Conservation (phyloP, 2,888 invertebrate genomes). For the Macrophya annulata region DNA sequence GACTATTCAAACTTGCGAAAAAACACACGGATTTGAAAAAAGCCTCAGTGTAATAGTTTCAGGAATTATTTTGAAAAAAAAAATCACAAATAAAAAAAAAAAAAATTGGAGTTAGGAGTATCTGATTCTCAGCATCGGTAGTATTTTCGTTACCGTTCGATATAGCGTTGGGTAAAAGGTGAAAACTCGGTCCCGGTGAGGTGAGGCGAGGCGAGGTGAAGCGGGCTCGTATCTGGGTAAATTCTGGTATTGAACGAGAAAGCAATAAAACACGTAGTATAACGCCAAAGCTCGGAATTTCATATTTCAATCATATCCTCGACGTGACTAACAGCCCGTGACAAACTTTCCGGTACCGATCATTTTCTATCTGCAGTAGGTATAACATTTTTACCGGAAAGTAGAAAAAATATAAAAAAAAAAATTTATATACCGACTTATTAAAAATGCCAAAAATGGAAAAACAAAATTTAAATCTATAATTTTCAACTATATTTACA, state of each 20-base stretch:
- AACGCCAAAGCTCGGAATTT: slow-evolving; percentile 65
- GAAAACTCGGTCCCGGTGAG: slow-evolving; percentile 54
- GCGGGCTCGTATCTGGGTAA: neutral
- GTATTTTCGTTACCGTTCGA: slow-evolving; percentile 6
- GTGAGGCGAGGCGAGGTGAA: slow-evolving; percentile 17
- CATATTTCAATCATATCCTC: slow-evolving; percentile 68
- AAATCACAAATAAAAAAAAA: no score
- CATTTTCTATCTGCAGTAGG: neutral
- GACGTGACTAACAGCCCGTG: slow-evolving; percentile 35
- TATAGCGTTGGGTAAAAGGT: slow-evolving; percentile 40
- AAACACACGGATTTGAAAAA: neutral
- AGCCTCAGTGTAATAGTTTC: neutral
- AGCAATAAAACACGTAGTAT: slow-evolving; percentile 61
- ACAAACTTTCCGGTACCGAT: slow-evolving; percentile 3
- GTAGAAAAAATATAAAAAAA: neutral
- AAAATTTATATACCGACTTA: neutral
- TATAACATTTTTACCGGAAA: neutral
- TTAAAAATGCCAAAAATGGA: no score
- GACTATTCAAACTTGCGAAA: neutral
- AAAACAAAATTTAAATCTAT: neutral
- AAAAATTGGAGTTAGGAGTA: neutral
- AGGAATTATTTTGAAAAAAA: neutral
- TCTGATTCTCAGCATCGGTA: neutral
- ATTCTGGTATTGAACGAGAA: slow-evolving; percentile 34
- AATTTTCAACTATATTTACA: neutral